Evolutionary conservation across 2,797 vertebrate genomes (phyloP), one percentile per base, ranked within the genome.

Genomic region (Sebastes matsubarae): DNA sequence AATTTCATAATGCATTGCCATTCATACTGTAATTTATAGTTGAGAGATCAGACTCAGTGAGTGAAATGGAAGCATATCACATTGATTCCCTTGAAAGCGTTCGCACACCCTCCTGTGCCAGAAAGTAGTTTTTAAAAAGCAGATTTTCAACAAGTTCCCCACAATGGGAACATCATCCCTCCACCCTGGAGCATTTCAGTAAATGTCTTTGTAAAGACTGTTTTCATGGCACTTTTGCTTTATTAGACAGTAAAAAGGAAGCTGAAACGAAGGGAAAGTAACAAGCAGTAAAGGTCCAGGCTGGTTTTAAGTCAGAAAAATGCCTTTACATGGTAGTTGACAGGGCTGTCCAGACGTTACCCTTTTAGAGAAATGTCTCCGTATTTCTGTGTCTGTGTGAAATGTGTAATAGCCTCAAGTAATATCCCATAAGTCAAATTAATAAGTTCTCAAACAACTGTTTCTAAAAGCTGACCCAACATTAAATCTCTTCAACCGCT

Each of bases 171-270:
- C 73, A 57, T 72, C 32, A 8, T 30, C 59, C 29, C 59, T 60
- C 60, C 60, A 67, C 52, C 67, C 50, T 12, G 60, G 32, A 79
- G 69, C 72, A 66, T 72, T 83, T 77, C 32, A 50, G 61, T 76
- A 69, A 88, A 85, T 70, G 83, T 81, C 85, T 90, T 66, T 77
- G 72, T 81, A 73, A 80, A 80, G 82, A 79, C 69, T 75, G 18
- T 87, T 84, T 85, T 86, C 73, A 55, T 46, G 73, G 85, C 83
- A 69, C 63, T 83, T 82, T 55, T 58, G 46, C 85, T 82, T 88
- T 87, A 84, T 88, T 82, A 86, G 79, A 77, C 50, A 34, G 69
- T 77, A 30, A 76, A 83, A 71, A 77, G 50, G 13, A 55, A 36
- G 29, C 52, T 68, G 50, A 74, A 86, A 84, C 76, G 66, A 22